phyloP scores from a whole-genome alignment of 2,113 vertebrate species.

The Chionodraco myersi region DNA sequence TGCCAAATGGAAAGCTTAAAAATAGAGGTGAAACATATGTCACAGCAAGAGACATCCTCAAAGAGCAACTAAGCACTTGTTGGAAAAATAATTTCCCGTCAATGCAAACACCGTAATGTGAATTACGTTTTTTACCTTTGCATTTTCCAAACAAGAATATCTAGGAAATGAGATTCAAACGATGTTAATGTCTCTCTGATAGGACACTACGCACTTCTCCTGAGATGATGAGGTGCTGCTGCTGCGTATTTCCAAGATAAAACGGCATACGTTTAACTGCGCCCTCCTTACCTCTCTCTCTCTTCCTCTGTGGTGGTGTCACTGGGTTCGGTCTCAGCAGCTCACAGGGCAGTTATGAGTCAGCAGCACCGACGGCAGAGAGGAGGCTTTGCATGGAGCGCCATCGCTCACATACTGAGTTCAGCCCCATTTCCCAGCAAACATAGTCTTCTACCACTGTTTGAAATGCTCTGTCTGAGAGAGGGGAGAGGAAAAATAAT shows the following conservation, averaged over 20 bases:
- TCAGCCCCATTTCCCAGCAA: constrained; percentile 26
- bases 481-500: no score
- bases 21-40: not conserved
- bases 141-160: constrained; percentile 32
- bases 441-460: not conserved
- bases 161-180: constrained; percentile 54
- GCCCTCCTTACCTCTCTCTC: constrained; percentile 16
- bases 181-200: constrained; percentile 21
- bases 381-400: constrained; percentile 58
- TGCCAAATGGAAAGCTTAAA: not conserved
- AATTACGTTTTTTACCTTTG: constrained; percentile 23
- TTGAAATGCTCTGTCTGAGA: constrained; percentile 23
- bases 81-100: not conserved
- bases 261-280: constrained; percentile 31
- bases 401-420: constrained; percentile 49
- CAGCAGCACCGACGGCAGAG: constrained; percentile 69
- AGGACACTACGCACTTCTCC: constrained; percentile 11
- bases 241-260: constrained; percentile 43
- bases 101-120: constrained; percentile 14
- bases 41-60: not conserved
- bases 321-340: constrained; percentile 53
- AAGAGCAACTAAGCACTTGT: not conserved
- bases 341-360: constrained; percentile 74
- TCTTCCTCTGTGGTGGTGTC: constrained; percentile 37
- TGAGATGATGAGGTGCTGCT: constrained; percentile 36